Percentiles rank a stretch among this genome's conserved stretches.
Evolutionary conservation across 2,888 invertebrate species (phyloP).

Genomic region (Phlogophora meticulosa): DNA sequence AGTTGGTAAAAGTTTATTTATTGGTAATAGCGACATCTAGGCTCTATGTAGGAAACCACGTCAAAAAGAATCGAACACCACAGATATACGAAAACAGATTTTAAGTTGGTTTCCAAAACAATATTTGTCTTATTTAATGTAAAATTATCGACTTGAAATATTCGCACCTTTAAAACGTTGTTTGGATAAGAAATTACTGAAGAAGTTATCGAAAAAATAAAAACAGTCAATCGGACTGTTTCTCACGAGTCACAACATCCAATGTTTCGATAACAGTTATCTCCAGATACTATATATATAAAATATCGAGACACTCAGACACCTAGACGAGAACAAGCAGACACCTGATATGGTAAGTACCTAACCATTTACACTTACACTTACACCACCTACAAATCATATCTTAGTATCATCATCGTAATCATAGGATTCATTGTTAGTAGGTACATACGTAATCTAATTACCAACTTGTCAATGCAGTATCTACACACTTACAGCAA

Average conservation of each 20-base stretch:
- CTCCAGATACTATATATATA: constrained; percentile 3
- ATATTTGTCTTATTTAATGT: neutral
- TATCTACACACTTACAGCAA: too few relatives aligned
- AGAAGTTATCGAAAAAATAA: neutral
- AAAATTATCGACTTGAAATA: neutral
- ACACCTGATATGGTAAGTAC: constrained; percentile 42
- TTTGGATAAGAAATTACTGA: neutral
- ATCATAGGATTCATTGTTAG: too few relatives aligned
- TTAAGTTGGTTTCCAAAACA: neutral
- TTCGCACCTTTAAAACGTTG: neutral
- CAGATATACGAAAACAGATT: constrained; percentile 18
- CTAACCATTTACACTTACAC: neutral
- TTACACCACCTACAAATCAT: too few relatives aligned
- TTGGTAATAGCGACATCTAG: constrained; percentile 55
- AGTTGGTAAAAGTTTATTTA: too few relatives aligned
- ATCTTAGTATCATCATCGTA: too few relatives aligned
- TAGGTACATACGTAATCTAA: too few relatives aligned
- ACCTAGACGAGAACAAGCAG: neutral
- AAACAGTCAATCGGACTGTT: constrained; percentile 20
- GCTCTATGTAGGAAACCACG: constrained; percentile 8
- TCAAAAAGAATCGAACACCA: constrained; percentile 15
- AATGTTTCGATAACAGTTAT: constrained; percentile 42
- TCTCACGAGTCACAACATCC: constrained; percentile 13
- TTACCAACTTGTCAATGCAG: too few relatives aligned
- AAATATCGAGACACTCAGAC: neutral